Evolutionary conservation across 2,888 invertebrate genomes (phyloP).

Genomic region (Eulithis prunata): DNA sequence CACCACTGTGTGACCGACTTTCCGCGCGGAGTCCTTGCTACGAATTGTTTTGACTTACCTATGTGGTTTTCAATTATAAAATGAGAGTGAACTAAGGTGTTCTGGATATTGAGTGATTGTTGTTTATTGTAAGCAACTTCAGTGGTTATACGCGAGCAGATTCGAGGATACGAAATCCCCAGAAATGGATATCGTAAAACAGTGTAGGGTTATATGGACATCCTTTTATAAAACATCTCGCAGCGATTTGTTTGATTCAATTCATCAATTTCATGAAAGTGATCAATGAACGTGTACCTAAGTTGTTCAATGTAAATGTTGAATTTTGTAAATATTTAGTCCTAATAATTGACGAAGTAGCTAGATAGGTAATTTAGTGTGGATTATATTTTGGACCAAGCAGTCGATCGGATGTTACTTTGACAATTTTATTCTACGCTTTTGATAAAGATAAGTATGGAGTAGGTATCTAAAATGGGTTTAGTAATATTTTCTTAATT

Average conservation of each 20-base stretch:
- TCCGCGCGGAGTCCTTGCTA: slow-evolving; percentile 68
- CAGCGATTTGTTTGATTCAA: neutral
- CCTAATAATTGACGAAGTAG: slow-evolving; percentile 46
- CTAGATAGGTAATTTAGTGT: slow-evolving; percentile 51
- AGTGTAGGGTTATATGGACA: neutral
- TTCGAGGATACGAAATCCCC: too few relatives aligned
- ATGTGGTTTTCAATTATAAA: slow-evolving; percentile 14
- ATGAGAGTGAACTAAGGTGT: slow-evolving; percentile 9
- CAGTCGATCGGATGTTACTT: slow-evolving; percentile 67
- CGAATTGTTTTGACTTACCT: neutral
- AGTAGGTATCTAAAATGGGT: neutral
- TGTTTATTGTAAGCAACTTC: neutral
- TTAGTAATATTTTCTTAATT: neutral
- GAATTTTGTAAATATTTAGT: slow-evolving; percentile 49
- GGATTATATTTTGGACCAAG: slow-evolving; percentile 75
- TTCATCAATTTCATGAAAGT: neutral
- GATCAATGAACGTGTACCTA: neutral
- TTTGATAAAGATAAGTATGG: slow-evolving; percentile 1
- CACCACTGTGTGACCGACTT: slow-evolving; percentile 92
- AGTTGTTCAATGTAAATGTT: slow-evolving; percentile 8
- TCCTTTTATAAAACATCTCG: neutral
- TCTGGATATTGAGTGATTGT: neutral
- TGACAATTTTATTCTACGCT: slow-evolving; percentile 24
- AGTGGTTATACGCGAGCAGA: too few relatives aligned
- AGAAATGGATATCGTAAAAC: too few relatives aligned